Conservation (phyloP, 1,140 invertebrate species). For the Octopus sinensis region DNA sequence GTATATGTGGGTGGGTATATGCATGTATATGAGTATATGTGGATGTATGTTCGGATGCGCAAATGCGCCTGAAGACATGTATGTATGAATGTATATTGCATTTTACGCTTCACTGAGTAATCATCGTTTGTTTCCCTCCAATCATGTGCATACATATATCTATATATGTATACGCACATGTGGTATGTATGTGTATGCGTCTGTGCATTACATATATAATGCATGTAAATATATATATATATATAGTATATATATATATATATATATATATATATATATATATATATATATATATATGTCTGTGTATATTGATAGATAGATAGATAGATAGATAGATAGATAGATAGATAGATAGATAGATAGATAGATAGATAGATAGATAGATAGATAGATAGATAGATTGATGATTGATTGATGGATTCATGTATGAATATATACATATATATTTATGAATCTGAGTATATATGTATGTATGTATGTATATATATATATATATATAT, state of each 20-base stretch:
- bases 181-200: neutral
- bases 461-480: neutral
- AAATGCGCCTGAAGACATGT: too few relatives aligned
- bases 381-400: neutral
- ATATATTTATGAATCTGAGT: neutral
- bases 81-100: too few relatives aligned
- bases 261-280: neutral
- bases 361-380: neutral
- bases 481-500: conserved; percentile 5
- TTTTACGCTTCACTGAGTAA: too few relatives aligned
- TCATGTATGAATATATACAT: neutral
- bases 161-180: neutral
- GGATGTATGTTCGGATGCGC: too few relatives aligned
- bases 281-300: neutral
- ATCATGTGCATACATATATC: neutral
- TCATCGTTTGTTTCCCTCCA: too few relatives aligned
- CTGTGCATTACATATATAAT: neutral
- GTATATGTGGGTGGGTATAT: too few relatives aligned
- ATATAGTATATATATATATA: too few relatives aligned
- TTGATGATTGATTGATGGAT: too few relatives aligned
- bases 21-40: too few relatives aligned
- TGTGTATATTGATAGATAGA: neutral
- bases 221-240: neutral
- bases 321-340: neutral
- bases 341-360: too few relatives aligned